phyloP scores from a whole-genome alignment of 2,888 invertebrate species.

The Leucoma salicis region DNA sequence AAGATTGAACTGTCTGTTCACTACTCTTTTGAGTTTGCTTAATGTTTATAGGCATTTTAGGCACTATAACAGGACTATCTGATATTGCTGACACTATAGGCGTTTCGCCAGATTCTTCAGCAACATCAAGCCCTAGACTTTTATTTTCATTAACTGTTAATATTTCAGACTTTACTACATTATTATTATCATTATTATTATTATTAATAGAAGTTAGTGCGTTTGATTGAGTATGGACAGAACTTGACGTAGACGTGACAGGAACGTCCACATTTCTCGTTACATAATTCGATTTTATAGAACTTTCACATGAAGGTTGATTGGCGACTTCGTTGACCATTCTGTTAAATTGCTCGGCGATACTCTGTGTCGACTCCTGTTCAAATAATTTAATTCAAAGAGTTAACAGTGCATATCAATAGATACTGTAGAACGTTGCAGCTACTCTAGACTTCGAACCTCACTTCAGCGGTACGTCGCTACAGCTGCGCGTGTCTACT shows the following conservation, averaged over 20 bases:
- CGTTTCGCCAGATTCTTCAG: slow-evolving; percentile 68
- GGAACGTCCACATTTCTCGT: slow-evolving; percentile 57
- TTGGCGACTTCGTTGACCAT: slow-evolving; percentile 71
- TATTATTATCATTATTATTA: too few relatives aligned
- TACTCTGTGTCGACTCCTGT: slow-evolving; percentile 62
- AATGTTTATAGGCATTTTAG: slow-evolving; percentile 73
- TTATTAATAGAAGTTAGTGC: slow-evolving; percentile 70
- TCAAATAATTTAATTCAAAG: too few relatives aligned
- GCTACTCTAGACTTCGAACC: too few relatives aligned
- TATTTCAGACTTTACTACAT: slow-evolving; percentile 72
- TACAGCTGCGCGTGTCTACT: too few relatives aligned
- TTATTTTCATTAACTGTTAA: slow-evolving; percentile 70
- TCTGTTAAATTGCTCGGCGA: slow-evolving; percentile 75
- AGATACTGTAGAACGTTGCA: too few relatives aligned
- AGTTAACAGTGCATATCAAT: too few relatives aligned
- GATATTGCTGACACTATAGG: slow-evolving; percentile 88
- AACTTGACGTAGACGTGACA: slow-evolving; percentile 47
- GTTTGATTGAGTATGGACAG: slow-evolving; percentile 63
- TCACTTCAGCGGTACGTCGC: too few relatives aligned
- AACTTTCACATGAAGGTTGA: slow-evolving; percentile 58
- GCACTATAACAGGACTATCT: slow-evolving; percentile 85
- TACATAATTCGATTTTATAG: slow-evolving; percentile 53
- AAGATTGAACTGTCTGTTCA: slow-evolving; percentile 55
- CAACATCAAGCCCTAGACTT: slow-evolving; percentile 63
- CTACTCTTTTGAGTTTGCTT: slow-evolving; percentile 62